phyloP scores from a whole-genome alignment of 2,888 invertebrate genomes.

The Trachelus tabidus region DNA sequence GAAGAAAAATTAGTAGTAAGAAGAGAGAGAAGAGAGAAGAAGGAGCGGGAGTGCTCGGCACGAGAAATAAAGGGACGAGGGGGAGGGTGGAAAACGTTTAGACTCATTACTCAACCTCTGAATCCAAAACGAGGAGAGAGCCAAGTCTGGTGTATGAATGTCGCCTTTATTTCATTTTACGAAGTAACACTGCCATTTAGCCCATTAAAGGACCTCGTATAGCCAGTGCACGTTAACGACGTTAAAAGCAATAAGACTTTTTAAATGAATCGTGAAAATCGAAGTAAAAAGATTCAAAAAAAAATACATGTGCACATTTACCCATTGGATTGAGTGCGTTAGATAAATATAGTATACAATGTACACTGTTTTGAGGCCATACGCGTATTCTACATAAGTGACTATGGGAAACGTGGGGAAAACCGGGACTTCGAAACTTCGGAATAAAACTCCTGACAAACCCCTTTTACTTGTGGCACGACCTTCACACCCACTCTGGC shows the following conservation, averaged over 20 bases:
- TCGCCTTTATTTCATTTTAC: constrained; percentile 47
- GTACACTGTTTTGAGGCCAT: neutral
- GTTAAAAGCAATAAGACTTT: constrained; percentile 35
- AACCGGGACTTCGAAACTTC: neutral
- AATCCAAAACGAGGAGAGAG: constrained; percentile 7
- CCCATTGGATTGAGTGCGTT: neutral
- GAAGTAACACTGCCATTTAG: constrained; percentile 42
- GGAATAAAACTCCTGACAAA: neutral
- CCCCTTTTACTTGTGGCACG: neutral
- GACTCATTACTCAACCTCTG: constrained; percentile 23
- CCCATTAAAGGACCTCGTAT: constrained; percentile 29
- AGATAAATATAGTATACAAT: neutral
- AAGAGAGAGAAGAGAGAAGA: constrained; percentile 1
- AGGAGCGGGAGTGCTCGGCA: constrained; percentile 8
- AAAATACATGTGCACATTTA: neutral
- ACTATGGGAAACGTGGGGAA: neutral
- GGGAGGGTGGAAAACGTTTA: constrained; percentile 13
- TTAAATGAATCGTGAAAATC: constrained; percentile 14
- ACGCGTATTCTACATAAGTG: neutral
- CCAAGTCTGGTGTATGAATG: constrained; percentile 38
- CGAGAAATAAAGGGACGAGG: constrained; percentile 14
- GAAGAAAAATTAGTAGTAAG: neutral
- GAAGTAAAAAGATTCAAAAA: neutral
- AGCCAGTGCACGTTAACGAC: constrained; percentile 40
- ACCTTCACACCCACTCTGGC: neutral